These are phyloP conservation scores for Drosophila arizonae DNA, from an alignment of 1,140 invertebrate genomes.

Conservation along the genomic window DNA sequence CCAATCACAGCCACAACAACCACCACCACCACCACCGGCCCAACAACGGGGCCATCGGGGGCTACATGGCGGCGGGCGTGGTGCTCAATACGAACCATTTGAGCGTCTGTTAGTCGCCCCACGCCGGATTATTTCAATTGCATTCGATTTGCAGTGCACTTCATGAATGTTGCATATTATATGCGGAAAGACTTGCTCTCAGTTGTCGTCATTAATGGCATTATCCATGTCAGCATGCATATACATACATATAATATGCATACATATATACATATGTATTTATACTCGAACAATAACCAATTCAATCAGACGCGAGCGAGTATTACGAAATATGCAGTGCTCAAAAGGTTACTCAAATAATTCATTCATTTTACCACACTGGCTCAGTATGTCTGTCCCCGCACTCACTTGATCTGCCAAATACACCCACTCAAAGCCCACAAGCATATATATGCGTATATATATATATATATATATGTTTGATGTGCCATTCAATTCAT, in stretches of 20 bases:
- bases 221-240: not conserved
- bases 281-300: slow-evolving; percentile 1
- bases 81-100: slow-evolving; percentile 81
- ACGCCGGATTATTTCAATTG: not conserved
- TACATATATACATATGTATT: not conserved
- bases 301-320: not conserved
- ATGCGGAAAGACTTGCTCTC: not conserved
- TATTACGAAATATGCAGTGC: not conserved
- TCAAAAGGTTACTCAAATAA: slow-evolving; percentile 1
- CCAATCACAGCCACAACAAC: not conserved
- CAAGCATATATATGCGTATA: not conserved
- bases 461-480: slow-evolving; percentile 16
- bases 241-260: not conserved
- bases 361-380: slow-evolving; percentile 8
- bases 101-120: slow-evolving; percentile 74
- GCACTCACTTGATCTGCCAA: slow-evolving; percentile 3
- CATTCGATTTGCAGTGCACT: slow-evolving; percentile 1
- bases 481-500: slow-evolving; percentile 41
- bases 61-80: slow-evolving; percentile 77
- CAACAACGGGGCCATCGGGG: slow-evolving; percentile 50
- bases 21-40: slow-evolving; percentile 42
- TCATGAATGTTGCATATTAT: slow-evolving; percentile 6
- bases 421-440: slow-evolving; percentile 8
- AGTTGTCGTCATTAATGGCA: slow-evolving; percentile 3
- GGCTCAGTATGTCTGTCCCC: not conserved